phyloP scores from a whole-genome alignment of 2,888 invertebrate genomes.

The Synanthedon tipuliformis region DNA sequence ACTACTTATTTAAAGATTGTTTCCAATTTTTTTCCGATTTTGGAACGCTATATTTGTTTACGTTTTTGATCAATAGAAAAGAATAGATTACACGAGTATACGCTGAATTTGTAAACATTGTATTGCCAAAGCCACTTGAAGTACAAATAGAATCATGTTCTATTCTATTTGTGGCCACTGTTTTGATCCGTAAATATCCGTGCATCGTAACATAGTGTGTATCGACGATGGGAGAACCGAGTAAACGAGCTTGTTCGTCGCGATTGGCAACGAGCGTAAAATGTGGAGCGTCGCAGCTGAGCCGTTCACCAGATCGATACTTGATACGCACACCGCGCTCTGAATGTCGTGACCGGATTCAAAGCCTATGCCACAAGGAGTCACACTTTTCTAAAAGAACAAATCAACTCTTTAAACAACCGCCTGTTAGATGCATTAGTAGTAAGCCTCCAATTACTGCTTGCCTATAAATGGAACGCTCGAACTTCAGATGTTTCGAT shows the following conservation, averaged over 20 bases:
- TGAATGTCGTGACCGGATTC: slow-evolving; percentile 49
- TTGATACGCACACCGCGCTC: slow-evolving; percentile 57
- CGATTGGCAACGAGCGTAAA: slow-evolving; percentile 49
- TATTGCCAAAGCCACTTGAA: neutral
- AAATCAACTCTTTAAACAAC: slow-evolving; percentile 15
- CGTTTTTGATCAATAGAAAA: no score
- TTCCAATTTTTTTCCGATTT: no score
- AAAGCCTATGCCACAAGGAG: slow-evolving; percentile 26
- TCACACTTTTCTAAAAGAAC: slow-evolving; percentile 21
- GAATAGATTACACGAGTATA: no score
- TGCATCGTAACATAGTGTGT: neutral
- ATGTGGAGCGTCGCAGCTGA: slow-evolving; percentile 56
- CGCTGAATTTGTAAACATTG: neutral
- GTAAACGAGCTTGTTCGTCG: slow-evolving; percentile 31
- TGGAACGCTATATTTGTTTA: no score
- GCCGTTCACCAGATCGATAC: slow-evolving; percentile 59
- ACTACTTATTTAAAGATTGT: no score
- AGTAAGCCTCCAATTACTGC: slow-evolving; percentile 6
- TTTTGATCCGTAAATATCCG: slow-evolving; percentile 27
- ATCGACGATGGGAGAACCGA: slow-evolving; percentile 3
- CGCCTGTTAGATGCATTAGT: slow-evolving; percentile 14
- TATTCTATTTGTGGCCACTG: slow-evolving; percentile 18
- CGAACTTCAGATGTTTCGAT: slow-evolving; percentile 1
- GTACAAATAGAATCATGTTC: neutral
- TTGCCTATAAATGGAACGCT: slow-evolving; percentile 16